These are phyloP conservation scores for Stenodema calcarata DNA, from an alignment of 2,888 invertebrate species.

Conservation along the genomic window DNA sequence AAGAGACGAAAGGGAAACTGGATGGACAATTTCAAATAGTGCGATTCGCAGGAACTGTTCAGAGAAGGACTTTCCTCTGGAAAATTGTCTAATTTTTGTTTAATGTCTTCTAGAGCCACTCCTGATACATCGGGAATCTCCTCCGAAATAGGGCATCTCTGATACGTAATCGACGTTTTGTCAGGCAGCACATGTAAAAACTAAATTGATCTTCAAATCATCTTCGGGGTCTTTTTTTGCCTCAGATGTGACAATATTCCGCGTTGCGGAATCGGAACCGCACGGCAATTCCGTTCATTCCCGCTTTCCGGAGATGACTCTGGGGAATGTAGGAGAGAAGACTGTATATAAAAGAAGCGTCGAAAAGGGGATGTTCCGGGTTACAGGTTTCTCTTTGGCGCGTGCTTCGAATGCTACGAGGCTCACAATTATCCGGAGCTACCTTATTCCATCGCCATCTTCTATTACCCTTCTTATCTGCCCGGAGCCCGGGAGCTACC, in stretches of 20 bases:
- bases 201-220: too few relatives aligned
- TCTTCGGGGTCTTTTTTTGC: too few relatives aligned
- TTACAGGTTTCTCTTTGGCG: background rate
- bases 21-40: too few relatives aligned
- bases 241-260: background rate
- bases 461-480: background rate
- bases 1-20: too few relatives aligned
- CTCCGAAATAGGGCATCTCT: too few relatives aligned
- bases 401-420: background rate
- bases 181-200: too few relatives aligned
- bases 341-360: background rate
- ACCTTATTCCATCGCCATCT: constrained; percentile 2
- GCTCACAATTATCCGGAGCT: background rate
- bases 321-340: background rate
- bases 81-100: too few relatives aligned
- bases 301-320: background rate
- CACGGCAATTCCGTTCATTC: background rate
- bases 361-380: background rate
- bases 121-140: too few relatives aligned
- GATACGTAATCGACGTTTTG: too few relatives aligned
- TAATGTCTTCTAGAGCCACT: too few relatives aligned
- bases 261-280: background rate
- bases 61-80: too few relatives aligned
- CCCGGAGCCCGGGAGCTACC: background rate
- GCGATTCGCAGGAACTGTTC: too few relatives aligned